A percentile compares a stretch with the other conserved stretches of the same genome.
phyloP scores from a whole-genome alignment of 2,113 vertebrate genomes.

The Clarias magur region DNA sequence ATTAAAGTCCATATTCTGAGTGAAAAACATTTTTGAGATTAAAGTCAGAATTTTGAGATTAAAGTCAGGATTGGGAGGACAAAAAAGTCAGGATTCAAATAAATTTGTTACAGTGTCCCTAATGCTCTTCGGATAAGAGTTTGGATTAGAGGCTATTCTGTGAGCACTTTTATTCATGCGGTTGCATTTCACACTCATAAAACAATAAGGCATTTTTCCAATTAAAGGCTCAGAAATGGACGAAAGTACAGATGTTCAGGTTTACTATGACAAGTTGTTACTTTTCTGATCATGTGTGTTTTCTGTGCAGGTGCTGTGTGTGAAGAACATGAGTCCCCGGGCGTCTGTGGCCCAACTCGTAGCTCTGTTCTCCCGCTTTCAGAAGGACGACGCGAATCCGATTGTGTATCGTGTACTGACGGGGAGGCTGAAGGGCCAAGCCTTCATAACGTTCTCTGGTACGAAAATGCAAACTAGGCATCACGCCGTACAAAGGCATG shows the following conservation, averaged over 20 bases:
- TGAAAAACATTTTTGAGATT: too few species aligned
- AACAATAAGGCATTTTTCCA: neutral
- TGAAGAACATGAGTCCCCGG: constrained; percentile 85
- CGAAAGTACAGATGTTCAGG: too few species aligned
- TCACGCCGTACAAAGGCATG: neutral
- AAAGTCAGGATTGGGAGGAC: too few species aligned
- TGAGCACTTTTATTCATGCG: too few species aligned
- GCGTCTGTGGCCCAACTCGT: constrained; percentile 83
- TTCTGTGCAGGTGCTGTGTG: constrained; percentile 81
- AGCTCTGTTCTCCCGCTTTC: constrained; percentile 88
- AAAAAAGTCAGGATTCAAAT: too few species aligned
- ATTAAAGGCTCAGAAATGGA: neutral
- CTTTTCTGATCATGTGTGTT: neutral
- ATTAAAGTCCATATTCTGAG: too few species aligned
- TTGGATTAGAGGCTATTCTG: too few species aligned
- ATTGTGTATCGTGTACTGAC: constrained; percentile 86
- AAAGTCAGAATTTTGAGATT: too few species aligned
- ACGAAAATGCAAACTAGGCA: neutral
- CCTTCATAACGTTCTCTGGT: constrained; percentile 91
- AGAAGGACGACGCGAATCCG: constrained; percentile 66
- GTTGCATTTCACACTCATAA: too few species aligned
- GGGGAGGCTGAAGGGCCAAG: constrained; percentile 88
- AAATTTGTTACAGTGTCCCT: too few species aligned
- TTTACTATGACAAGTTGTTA: neutral
- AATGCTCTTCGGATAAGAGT: too few species aligned